Percentiles rank a stretch among this genome's conserved stretches.
Conservation (phyloP, 2,113 vertebrate species). For the Caracal caracal region DNA sequence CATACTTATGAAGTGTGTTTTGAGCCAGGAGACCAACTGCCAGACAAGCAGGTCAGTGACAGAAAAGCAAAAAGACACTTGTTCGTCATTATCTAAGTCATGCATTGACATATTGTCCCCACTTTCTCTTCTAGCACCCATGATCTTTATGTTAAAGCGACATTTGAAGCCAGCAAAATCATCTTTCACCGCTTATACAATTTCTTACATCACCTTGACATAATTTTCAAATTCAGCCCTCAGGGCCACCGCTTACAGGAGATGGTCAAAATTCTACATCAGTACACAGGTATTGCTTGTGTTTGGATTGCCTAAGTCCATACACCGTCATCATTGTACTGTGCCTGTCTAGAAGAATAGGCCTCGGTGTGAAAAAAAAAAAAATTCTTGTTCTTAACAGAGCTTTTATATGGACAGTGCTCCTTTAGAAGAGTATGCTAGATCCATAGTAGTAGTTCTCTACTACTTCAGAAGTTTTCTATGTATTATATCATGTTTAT, state of each 20-base stretch:
- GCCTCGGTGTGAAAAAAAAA: not conserved
- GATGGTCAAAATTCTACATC: conserved; percentile 80
- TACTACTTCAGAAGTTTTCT: not conserved
- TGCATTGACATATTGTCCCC: conserved; percentile 34
- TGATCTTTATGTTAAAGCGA: conserved; percentile 86
- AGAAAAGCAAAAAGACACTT: not conserved
- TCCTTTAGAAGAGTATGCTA: not conserved
- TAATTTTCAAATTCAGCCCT: conserved; percentile 87
- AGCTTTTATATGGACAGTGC: not conserved
- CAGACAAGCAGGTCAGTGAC: conserved; percentile 88
- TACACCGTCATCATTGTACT: not conserved
- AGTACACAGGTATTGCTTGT: conserved; percentile 84
- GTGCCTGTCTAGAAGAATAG: not conserved
- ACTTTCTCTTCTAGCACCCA: conserved; percentile 80
- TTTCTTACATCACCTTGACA: conserved; percentile 88
- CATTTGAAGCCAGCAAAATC: conserved; percentile 85
- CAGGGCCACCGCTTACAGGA: conserved; percentile 84
- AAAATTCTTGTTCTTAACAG: not conserved
- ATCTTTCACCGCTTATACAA: conserved; percentile 77
- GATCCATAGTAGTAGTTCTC: not conserved
- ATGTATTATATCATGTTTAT: not conserved
- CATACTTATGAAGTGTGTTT: conserved; percentile 90
- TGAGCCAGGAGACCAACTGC: conserved; percentile 90
- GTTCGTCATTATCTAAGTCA: not conserved
- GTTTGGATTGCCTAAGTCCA: not conserved